A percentile compares a stretch with the other conserved stretches of the same genome.
Evolutionary conservation across 2,113 vertebrate species (phyloP).

Genomic region (Accipiter virgatus): DNA sequence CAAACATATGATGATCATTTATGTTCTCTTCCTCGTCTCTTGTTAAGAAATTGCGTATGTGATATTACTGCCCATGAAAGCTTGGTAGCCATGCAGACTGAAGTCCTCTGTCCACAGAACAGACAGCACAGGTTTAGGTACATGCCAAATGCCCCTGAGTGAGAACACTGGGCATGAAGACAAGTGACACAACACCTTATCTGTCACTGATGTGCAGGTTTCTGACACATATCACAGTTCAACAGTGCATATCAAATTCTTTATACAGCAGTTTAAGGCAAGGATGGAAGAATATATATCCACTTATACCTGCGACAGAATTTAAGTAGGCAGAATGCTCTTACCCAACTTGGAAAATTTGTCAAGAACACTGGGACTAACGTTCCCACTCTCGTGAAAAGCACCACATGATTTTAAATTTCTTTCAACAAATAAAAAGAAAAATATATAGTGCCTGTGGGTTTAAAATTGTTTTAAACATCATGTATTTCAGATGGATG

Average conservation of each 20-base stretch:
- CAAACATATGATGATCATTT: background rate
- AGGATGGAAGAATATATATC: background rate
- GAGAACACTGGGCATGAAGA: background rate
- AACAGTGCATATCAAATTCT: background rate
- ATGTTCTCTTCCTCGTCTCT: background rate
- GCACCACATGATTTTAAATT: background rate
- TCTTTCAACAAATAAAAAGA: background rate
- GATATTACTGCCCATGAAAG: background rate
- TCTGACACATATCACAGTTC: background rate
- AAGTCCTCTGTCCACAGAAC: background rate
- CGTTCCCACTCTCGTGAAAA: background rate
- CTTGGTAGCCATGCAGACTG: background rate
- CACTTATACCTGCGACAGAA: background rate
- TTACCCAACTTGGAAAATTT: constrained; percentile 10
- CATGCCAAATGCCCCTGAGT: background rate
- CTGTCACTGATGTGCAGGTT: background rate
- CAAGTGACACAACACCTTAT: background rate
- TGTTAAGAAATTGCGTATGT: background rate
- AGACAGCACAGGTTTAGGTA: background rate
- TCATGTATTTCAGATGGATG: background rate
- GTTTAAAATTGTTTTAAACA: background rate
- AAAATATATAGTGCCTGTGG: background rate
- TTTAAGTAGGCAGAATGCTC: constrained; percentile 45
- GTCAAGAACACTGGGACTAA: background rate
- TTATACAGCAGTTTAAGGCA: background rate